Evolutionary conservation across 2,113 vertebrate species (phyloP).

Genomic region (Tragulus kanchil): DNA sequence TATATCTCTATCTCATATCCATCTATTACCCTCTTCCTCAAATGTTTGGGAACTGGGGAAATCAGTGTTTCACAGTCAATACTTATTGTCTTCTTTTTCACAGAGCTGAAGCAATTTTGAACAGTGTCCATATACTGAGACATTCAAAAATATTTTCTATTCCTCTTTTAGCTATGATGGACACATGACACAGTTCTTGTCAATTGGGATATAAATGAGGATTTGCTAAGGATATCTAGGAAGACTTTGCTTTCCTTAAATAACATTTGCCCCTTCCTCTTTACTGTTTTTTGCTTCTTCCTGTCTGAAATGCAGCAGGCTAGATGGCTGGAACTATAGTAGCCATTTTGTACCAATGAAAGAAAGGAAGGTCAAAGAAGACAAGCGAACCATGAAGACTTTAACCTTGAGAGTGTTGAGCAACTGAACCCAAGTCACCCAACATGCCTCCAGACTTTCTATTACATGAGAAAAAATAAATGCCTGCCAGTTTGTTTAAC

Average conservation of each 20-base stretch:
- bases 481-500: neutral
- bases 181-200: neutral
- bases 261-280: neutral
- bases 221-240: neutral
- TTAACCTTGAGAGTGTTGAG: neutral
- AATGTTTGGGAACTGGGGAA: neutral
- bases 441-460: neutral
- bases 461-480: neutral
- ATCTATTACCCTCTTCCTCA: neutral
- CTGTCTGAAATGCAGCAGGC: neutral
- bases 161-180: neutral
- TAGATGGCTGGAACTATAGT: neutral
- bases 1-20: neutral
- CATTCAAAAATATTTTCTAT: neutral
- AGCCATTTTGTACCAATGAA: neutral
- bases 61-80: neutral
- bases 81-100: neutral
- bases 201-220: neutral
- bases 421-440: neutral
- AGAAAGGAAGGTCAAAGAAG: neutral
- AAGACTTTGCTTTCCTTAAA: neutral
- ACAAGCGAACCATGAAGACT: neutral
- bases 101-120: neutral
- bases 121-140: neutral
- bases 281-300: neutral